These are phyloP conservation scores for Henicopernis longicauda DNA, from an alignment of 2,113 vertebrate genomes.

Conservation along the genomic window DNA sequence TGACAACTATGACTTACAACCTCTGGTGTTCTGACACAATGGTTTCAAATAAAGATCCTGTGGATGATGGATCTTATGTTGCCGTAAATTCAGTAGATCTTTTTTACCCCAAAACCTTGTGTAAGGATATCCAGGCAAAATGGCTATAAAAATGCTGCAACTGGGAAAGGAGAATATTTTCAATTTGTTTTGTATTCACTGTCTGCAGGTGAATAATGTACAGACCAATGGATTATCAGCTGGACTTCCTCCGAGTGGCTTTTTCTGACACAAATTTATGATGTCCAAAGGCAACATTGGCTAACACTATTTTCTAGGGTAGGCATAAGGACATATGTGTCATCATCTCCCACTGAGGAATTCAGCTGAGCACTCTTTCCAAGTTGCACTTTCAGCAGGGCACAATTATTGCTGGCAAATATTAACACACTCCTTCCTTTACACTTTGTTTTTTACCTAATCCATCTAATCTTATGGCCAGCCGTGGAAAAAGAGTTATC, in stretches of 20 bases:
- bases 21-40: background rate
- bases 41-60: background rate
- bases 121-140: background rate
- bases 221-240: background rate
- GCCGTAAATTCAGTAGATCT: background rate
- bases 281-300: background rate
- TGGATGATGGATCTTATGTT: background rate
- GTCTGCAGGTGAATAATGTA: background rate
- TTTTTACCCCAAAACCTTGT: accelerated
- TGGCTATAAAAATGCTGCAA: background rate
- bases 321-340: background rate
- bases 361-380: background rate
- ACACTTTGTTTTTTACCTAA: background rate
- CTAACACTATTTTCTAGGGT: background rate
- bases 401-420: background rate
- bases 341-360: background rate
- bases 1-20: background rate
- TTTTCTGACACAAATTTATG: background rate
- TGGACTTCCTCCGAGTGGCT: background rate
- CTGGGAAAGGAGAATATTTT: background rate
- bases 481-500: background rate
- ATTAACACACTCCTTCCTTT: background rate
- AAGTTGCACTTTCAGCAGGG: background rate
- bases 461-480: background rate
- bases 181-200: background rate